Evolutionary conservation across 2,113 vertebrate genomes (phyloP), one percentile per base, ranked within the genome.

Genomic region (Buteo buteo): DNA sequence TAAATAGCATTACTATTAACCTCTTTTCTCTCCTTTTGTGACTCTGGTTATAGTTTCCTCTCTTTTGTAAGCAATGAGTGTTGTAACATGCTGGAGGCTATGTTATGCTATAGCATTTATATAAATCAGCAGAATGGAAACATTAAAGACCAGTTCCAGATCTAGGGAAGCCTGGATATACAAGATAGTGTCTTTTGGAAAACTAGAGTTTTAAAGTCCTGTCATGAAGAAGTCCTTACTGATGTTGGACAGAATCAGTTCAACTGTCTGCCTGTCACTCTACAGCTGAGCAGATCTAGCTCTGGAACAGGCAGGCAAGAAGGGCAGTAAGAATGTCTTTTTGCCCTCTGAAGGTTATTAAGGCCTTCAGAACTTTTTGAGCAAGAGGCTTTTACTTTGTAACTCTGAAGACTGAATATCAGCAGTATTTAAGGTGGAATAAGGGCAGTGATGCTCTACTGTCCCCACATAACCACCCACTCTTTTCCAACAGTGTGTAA

Each of bases 381-480:
- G 6, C 20, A 52, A 72, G 18, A 69, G 4, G 4, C 7, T 55
- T 6, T 25, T 32, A 67, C 36, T 76, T 86, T 47, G 4, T 59
- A 40, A 34, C 11, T 67, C 25, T 81, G 11, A 80, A 80, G 22
- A 34, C 1, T 7, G 45, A 85, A 7, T 29, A 42, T 67, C 29
- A 71, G 13, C 61, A 76, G 7, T 55, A 45, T 40, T 65, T 88
- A 32, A 86, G 7, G 17, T 26, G 20, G 42, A 67, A 88, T 59
- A 74, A 57, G 55, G 15, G 7, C 38, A 85, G n/a, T 18, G 29
- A 38, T n/a, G 9, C 6, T 58, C 20, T 0, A 1, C 26, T 32
- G 8, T 32, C 7, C 8, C 0, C 26, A 12, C 8, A 8, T 17
- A 14, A 0, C 6, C 10, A 10, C 26, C 1, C 32, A 17, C 19